Conservation (phyloP, 2,888 invertebrate genomes). For the Pandemis corylana region DNA sequence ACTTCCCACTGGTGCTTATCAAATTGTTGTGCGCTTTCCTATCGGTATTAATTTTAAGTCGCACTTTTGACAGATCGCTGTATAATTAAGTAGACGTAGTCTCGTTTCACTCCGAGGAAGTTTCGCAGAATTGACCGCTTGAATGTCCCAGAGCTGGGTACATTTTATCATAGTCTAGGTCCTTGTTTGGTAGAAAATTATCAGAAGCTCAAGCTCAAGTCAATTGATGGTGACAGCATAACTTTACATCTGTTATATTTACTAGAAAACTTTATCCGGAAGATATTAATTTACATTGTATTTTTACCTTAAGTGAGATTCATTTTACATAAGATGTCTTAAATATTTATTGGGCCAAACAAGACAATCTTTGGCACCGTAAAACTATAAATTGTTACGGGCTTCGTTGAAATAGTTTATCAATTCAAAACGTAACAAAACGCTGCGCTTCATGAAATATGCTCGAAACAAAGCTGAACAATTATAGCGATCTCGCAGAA, state of each 20-base stretch:
- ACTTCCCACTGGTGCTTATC: neutral
- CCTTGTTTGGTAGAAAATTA: neutral
- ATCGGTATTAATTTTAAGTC: neutral
- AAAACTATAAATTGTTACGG: neutral
- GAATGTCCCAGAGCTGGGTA: neutral
- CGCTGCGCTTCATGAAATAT: neutral
- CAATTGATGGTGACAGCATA: no score
- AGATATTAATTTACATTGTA: no score
- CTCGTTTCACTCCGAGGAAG: neutral
- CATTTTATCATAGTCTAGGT: neutral
- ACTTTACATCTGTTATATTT: no score
- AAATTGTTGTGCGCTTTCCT: no score
- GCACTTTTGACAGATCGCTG: neutral
- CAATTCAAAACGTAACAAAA: neutral
- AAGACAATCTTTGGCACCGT: neutral
- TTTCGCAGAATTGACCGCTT: neutral
- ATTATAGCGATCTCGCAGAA: slow-evolving; percentile 1
- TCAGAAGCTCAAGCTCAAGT: neutral
- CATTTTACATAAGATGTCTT: no score
- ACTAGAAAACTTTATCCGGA: no score
- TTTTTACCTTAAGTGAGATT: no score
- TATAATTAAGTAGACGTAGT: slow-evolving; percentile 4
- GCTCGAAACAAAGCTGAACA: neutral
- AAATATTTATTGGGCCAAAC: no score
- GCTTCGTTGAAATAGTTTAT: neutral